Evolutionary conservation across 1,140 invertebrate species (phyloP).

Genomic region (Cardiocondyla obscurior): DNA sequence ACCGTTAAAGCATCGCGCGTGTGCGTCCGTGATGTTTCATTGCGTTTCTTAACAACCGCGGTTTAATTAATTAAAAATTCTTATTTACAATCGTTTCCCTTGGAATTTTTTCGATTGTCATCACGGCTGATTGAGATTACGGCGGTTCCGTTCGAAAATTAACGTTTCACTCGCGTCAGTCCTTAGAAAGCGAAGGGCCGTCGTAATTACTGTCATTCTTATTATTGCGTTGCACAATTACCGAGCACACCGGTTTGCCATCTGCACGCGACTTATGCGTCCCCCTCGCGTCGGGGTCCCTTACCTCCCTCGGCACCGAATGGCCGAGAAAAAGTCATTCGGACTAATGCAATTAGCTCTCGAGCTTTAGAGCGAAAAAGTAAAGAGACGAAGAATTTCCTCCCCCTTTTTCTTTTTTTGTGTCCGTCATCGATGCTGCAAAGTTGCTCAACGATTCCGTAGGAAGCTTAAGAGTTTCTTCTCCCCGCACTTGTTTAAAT

Average conservation of each 20-base stretch:
- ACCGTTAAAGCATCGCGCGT: neutral
- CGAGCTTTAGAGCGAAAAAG: slow-evolving; percentile 49
- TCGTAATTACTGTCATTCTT: slow-evolving; percentile 60
- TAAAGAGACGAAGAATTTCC: neutral
- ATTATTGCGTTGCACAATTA: slow-evolving; percentile 57
- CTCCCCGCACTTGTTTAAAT: neutral
- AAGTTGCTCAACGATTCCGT: slow-evolving; percentile 38
- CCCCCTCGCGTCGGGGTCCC: neutral
- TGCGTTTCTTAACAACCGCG: neutral
- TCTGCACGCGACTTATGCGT: slow-evolving; percentile 53
- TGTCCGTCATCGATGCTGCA: neutral
- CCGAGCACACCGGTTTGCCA: slow-evolving; percentile 40
- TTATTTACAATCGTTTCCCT: neutral
- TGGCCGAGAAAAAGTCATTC: slow-evolving; percentile 60
- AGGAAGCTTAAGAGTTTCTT: neutral
- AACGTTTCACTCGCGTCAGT: slow-evolving; percentile 28
- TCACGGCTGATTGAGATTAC: slow-evolving; percentile 26
- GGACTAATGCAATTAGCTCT: slow-evolving; percentile 70
- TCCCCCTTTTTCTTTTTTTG: slow-evolving; percentile 28
- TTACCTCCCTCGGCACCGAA: slow-evolving; percentile 18
- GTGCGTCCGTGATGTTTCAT: no score
- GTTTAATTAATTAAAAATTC: neutral
- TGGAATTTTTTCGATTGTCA: neutral
- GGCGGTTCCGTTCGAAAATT: slow-evolving; percentile 19
- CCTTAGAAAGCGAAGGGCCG: slow-evolving; percentile 32